Evolutionary conservation across 2,888 invertebrate genomes (phyloP), one percentile per base, ranked within the genome.

Genomic region (Apamea crenata): DNA sequence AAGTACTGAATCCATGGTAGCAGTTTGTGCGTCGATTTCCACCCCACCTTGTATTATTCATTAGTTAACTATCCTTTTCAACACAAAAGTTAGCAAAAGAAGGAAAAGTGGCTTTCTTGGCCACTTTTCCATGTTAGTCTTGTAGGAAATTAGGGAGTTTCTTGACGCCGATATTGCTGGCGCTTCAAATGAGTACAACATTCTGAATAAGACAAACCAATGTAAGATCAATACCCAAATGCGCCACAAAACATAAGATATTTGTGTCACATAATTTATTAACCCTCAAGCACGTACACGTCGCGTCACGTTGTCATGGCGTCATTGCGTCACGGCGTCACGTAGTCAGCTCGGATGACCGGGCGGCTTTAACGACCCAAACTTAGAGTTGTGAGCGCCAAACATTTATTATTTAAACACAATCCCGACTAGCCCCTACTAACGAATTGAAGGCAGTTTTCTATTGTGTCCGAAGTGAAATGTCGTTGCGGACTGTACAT

Each of bases 331-430:
- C 82, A 75, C 56, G 53, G 59, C 80, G 83, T 87, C 91, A 91
- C 90, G 90, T 91, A 86, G 89, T 80, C 84, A 84, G 85, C 81
- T 86, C 88, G 85, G 87, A 89, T 90, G 89, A 91, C 89, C 89
- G 89, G 85, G 77, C 87, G 87, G 90, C 87, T 90, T 91, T 94
- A 94, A 94, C 92, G 93, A 93, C 89, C 89, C 81, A 90, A 92
- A 91, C 92, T 92, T 91, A 88, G 88, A 91, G 89, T 89, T 91
- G 91, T 87, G 91, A 89, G 90, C 88, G 78, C 88, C 76, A 87
- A 90, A 91, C 89, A 92, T 93, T 91, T 93, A 93, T 93, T 93
- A 94, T 94, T 93, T 91, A 93, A 88, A 88, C 91, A 90, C 90
- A 90, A 91, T 91, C 86, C 91, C 84, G 82, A 79, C 80, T 86